Evolutionary conservation across 2,113 vertebrate species (phyloP).

Genomic region (Pluvianellus socialis): DNA sequence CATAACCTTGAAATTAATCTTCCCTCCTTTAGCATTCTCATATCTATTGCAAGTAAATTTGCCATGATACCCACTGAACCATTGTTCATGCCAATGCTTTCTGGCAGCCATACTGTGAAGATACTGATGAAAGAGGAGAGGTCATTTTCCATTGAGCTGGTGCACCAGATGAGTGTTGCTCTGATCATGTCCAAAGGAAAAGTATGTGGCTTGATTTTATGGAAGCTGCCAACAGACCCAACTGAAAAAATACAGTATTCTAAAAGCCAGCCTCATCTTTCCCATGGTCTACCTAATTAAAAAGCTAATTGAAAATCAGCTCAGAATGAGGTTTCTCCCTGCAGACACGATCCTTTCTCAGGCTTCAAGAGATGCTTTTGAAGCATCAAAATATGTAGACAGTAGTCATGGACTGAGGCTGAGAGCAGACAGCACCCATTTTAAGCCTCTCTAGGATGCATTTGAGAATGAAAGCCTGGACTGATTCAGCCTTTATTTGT

Average conservation of each 20-base stretch:
- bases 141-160: background rate
- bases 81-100: background rate
- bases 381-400: background rate
- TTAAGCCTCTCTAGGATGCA: background rate
- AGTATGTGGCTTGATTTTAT: background rate
- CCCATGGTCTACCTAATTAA: background rate
- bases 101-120: background rate
- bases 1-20: constrained; percentile 5
- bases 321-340: background rate
- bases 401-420: background rate
- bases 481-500: background rate
- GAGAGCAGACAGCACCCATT: background rate
- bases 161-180: background rate
- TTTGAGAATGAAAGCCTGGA: background rate
- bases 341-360: background rate
- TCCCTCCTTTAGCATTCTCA: background rate
- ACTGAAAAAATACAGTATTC: background rate
- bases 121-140: background rate
- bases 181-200: background rate
- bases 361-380: background rate
- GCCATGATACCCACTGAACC: background rate
- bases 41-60: background rate
- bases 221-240: background rate
- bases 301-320: background rate
- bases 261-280: background rate